Conservation (phyloP, 64 coral and sea anemone genomes). For the Actinia equina region DNA sequence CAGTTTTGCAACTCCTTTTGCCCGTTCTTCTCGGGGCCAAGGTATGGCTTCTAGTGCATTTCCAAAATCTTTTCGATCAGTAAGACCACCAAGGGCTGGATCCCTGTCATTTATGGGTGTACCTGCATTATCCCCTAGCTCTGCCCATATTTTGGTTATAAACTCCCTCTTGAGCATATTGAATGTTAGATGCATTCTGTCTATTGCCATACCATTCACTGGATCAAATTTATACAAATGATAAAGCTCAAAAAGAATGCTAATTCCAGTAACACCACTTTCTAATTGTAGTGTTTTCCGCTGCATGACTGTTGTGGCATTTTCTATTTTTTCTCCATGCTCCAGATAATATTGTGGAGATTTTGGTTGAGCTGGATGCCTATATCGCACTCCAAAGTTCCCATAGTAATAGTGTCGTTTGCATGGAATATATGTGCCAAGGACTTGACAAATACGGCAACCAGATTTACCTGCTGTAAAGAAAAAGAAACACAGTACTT, state of each 20-base stretch:
- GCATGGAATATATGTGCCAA: too few species aligned
- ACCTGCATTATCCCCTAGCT: slow-evolving; percentile 32
- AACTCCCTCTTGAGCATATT: slow-evolving; percentile 66
- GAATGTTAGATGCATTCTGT: slow-evolving; percentile 60
- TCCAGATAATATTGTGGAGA: slow-evolving; percentile 50
- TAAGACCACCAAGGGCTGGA: slow-evolving; percentile 41
- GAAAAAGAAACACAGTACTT: too few species aligned
- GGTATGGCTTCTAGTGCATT: slow-evolving; percentile 26
- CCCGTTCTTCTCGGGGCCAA: slow-evolving; percentile 51
- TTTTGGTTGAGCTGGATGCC: too few species aligned
- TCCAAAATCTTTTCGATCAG: slow-evolving; percentile 28
- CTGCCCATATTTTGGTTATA: slow-evolving; percentile 46
- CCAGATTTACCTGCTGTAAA: too few species aligned
- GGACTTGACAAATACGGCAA: too few species aligned
- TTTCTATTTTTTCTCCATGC: slow-evolving; percentile 36
- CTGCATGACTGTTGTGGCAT: slow-evolving; percentile 28
- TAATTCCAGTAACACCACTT: slow-evolving; percentile 55
- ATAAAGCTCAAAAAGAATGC: slow-evolving; percentile 36
- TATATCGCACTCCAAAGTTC: too few species aligned
- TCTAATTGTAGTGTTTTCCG: slow-evolving; percentile 33
- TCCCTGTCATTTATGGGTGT: slow-evolving; percentile 25
- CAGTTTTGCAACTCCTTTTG: slow-evolving; percentile 44
- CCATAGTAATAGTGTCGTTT: too few species aligned
- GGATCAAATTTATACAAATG: slow-evolving; percentile 61
- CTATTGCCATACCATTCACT: slow-evolving; percentile 51